phyloP scores from a whole-genome alignment of 2,797 vertebrate species.

The Eulemur rubriventer region DNA sequence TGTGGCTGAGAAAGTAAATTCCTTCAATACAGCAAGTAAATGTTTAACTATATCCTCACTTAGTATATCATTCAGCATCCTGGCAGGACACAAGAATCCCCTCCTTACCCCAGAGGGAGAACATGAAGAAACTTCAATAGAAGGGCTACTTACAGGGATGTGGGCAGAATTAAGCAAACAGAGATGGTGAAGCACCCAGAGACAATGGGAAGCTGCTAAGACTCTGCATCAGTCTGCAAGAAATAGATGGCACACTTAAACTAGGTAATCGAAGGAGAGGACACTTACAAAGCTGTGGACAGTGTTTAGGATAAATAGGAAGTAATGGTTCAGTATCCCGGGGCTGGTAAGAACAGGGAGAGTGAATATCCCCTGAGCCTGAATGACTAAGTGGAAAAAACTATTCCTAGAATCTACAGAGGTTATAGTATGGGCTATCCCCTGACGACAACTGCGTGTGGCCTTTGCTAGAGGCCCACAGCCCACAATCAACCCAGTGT shows the following conservation, averaged over 20 bases:
- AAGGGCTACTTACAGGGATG: background rate
- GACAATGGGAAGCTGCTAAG: background rate
- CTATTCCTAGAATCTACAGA: background rate
- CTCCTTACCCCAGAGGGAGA: background rate
- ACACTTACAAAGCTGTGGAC: background rate
- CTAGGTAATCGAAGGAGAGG: background rate
- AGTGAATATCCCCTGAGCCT: background rate
- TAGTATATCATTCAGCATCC: background rate
- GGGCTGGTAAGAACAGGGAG: background rate
- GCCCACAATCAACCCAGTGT: background rate
- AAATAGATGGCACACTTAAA: background rate
- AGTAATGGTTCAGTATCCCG: background rate
- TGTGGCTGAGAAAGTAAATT: background rate
- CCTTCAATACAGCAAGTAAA: background rate
- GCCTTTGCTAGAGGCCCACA: background rate
- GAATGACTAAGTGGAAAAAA: background rate
- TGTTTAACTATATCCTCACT: background rate
- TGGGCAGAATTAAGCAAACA: background rate
- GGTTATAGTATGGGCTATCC: no score
- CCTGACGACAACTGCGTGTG: background rate
- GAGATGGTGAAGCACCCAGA: background rate
- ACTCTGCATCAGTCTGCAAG: background rate
- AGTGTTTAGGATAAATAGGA: background rate
- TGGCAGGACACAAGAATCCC: background rate
- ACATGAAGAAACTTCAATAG: background rate